phyloP scores from a whole-genome alignment of 2,113 vertebrate genomes.

The Colaptes auratus region DNA sequence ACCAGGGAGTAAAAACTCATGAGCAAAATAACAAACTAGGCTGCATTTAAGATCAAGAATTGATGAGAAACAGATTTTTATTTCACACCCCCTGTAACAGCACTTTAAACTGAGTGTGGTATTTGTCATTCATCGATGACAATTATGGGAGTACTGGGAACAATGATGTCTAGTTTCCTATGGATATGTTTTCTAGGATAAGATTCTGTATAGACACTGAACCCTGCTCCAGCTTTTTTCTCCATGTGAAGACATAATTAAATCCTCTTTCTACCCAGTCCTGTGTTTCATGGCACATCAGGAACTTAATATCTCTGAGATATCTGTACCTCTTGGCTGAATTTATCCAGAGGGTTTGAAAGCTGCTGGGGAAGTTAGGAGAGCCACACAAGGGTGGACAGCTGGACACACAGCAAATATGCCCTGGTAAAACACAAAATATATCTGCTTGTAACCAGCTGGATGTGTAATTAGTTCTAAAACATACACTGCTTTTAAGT shows the following conservation, averaged over 20 bases:
- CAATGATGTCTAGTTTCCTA: slow-evolving; percentile 20
- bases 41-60: slow-evolving; percentile 43
- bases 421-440: accelerated
- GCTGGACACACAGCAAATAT: neutral
- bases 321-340: neutral
- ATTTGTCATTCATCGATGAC: slow-evolving; percentile 44
- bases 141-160: slow-evolving; percentile 35
- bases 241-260: neutral
- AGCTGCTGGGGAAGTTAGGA: neutral
- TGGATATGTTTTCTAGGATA: slow-evolving; percentile 51
- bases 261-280: neutral
- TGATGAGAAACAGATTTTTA: slow-evolving; percentile 64
- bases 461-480: neutral
- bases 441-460: neutral
- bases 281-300: neutral
- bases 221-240: neutral
- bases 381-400: accelerated
- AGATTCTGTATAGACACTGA: neutral
- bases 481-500: neutral
- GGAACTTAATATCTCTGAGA: neutral
- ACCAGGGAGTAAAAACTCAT: slow-evolving; percentile 33
- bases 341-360: neutral
- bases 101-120: slow-evolving; percentile 8
- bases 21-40: slow-evolving; percentile 36
- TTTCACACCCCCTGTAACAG: slow-evolving; percentile 51